These are phyloP conservation scores for Heterochromis multidens DNA, from an alignment of 2,113 vertebrate species.

Conservation along the genomic window DNA sequence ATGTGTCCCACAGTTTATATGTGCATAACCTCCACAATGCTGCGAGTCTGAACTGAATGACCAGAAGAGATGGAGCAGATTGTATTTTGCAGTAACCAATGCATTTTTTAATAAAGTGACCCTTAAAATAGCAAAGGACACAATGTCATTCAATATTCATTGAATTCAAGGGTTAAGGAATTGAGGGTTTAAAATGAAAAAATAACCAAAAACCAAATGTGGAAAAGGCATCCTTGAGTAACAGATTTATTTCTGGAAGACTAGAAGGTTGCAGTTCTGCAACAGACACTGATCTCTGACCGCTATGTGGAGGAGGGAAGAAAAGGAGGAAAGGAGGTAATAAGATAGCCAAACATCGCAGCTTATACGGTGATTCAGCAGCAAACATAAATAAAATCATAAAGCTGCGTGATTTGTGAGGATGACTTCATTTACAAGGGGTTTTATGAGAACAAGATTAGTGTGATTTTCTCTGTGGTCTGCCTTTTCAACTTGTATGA, in stretches of 20 bases:
- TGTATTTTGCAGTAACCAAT: background rate
- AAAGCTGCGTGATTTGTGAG: background rate
- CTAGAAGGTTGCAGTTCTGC: background rate
- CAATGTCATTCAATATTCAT: background rate
- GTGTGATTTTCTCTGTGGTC: background rate
- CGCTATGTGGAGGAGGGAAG: background rate
- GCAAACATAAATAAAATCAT: background rate
- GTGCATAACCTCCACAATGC: background rate
- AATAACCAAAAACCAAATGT: background rate
- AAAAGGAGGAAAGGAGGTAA: background rate
- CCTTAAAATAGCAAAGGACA: background rate
- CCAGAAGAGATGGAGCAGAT: background rate
- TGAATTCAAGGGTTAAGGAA: background rate
- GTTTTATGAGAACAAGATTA: background rate
- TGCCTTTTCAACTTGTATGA: background rate
- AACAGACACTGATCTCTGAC: background rate
- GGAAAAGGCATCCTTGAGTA: background rate
- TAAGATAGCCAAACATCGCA: background rate
- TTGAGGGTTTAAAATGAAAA: background rate
- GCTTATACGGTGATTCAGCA: background rate
- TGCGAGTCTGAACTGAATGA: background rate
- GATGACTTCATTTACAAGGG: background rate
- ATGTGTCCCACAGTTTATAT: background rate
- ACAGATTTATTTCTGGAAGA: background rate
- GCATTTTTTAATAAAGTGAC: background rate